These are phyloP conservation scores for Protophormia terraenovae DNA, from an alignment of 2,888 invertebrate species.

Conservation along the genomic window DNA sequence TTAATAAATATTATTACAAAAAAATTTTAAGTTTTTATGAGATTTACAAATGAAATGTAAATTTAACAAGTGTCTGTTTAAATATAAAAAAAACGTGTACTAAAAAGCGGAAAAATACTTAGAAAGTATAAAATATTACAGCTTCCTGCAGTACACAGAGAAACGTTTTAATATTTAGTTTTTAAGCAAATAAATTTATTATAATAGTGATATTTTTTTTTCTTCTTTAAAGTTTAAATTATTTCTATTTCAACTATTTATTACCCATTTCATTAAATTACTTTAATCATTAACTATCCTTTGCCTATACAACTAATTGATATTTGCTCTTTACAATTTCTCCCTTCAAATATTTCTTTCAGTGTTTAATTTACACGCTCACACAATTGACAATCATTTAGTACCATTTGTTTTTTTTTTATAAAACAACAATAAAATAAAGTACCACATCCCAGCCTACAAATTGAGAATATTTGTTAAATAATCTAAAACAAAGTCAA, in stretches of 20 bases:
- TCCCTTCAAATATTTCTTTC: not conserved
- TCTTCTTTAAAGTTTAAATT: too few species aligned
- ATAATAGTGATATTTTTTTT: too few species aligned
- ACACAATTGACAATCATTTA: not conserved
- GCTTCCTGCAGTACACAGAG: not conserved
- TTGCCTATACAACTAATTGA: too few species aligned
- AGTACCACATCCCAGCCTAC: not conserved
- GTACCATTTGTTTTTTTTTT: not conserved
- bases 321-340: too few species aligned
- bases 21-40: not conserved
- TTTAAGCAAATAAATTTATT: too few species aligned
- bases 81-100: not conserved
- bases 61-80: not conserved
- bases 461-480: conserved; percentile 1
- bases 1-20: not conserved
- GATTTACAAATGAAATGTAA: not conserved
- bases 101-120: not conserved
- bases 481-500: conserved; percentile 36
- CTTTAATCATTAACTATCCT: too few species aligned
- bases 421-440: not conserved
- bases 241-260: too few species aligned
- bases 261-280: too few species aligned
- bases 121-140: not conserved
- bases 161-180: not conserved
- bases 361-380: not conserved